Conservation (phyloP, 2,113 vertebrate species). For the crab-eating macaque (Macaca fascicularis) region DNA sequence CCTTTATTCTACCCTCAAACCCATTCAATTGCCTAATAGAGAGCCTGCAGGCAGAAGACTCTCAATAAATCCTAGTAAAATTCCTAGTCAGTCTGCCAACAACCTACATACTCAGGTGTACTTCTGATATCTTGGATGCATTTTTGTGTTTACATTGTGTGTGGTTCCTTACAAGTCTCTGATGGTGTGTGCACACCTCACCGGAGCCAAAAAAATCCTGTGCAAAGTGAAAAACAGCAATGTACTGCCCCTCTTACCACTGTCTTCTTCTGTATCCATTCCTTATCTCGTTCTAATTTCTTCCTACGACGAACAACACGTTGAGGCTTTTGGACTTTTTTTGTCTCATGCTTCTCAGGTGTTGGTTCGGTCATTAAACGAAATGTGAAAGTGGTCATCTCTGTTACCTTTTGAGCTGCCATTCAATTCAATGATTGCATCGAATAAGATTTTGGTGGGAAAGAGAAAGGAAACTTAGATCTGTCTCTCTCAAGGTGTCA, state of each 20-base stretch:
- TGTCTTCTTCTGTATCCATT: neutral
- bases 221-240: neutral
- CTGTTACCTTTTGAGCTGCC: fast-evolving
- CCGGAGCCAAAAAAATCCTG: neutral
- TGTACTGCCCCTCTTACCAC: neutral
- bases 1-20: neutral
- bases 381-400: fast-evolving
- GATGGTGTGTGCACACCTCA: neutral
- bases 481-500: neutral
- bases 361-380: fast-evolving
- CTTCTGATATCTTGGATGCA: neutral
- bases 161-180: neutral
- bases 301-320: fast-evolving
- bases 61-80: neutral
- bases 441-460: neutral
- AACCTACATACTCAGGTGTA: neutral
- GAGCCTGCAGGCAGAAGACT: neutral
- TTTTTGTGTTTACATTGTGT: neutral
- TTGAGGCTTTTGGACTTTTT: fast-evolving
- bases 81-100: neutral
- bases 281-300: neutral
- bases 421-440: neutral
- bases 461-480: constrained; percentile 1
- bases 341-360: fast-evolving
- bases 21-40: neutral